Conservation (phyloP, 2,888 invertebrate species). For the Dasypolia templi region DNA sequence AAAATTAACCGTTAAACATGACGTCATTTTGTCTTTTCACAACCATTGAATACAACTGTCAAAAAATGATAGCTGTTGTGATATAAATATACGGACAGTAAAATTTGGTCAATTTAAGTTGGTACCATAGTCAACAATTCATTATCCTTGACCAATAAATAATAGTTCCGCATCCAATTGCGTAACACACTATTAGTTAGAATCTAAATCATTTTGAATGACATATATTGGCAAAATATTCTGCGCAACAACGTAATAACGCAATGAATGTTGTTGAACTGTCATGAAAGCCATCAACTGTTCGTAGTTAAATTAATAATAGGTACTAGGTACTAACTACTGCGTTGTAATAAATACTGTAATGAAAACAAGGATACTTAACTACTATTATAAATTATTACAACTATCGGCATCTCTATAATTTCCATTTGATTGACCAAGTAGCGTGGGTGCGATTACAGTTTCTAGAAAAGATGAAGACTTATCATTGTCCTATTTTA, state of each 20-base stretch:
- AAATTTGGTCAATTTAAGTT: background rate
- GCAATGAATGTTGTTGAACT: no score
- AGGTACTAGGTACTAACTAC: background rate
- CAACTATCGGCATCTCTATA: conserved; percentile 5
- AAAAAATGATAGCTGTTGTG: background rate
- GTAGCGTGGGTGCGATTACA: background rate
- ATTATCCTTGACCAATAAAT: background rate
- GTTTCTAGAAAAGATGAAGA: conserved; percentile 13
- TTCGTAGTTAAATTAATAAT: no score
- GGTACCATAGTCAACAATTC: background rate
- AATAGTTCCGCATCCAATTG: no score
- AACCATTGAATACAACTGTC: background rate
- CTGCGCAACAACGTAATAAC: no score
- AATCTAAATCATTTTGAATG: no score
- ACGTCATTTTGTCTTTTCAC: background rate
- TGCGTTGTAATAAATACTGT: background rate
- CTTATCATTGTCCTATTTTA: conserved; percentile 26
- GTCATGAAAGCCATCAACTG: no score
- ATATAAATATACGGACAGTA: background rate
- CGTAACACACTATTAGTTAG: no score
- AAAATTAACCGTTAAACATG: background rate
- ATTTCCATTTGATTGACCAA: conserved; percentile 5
- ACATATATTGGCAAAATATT: no score
- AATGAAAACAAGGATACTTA: conserved; percentile 5
- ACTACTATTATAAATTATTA: background rate